Base-by-base conservation (phyloP, 2,797 vertebrate genomes). In the Schizothorax lantsangensis region DNA sequence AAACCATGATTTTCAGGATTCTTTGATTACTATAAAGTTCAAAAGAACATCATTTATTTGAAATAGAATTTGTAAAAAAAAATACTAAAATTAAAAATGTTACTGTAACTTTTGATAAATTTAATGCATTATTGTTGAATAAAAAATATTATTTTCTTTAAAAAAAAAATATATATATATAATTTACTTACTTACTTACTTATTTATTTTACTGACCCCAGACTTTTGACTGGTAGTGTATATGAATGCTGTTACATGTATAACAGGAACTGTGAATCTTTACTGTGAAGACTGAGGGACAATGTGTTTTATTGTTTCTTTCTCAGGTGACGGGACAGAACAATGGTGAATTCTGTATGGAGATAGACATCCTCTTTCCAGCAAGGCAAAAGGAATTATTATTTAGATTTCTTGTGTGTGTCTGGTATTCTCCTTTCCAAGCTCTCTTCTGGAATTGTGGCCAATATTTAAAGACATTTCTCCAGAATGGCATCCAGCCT, bases 401-500 rank as follows among this genome's bases (percentile, higher is more conserved):
- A 10, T 40, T 62, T 78, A 17, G 1, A 49, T 5, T 49, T 47
- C 1, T 49, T 68, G 8, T 40, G 23, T 36, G 40, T 86, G 90
- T 91, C 90, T 86, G 78, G 91, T 91, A 43, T 81, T 2, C 59
- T 84, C 30, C 5, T 75, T 14, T 40, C 30, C 9, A 40, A 36
- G 15, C 8, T 21, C 10, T 45, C 15, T 57, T 85, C 23, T 66
- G 79, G 80, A 89, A 62, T 69, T 81, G 71, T 77, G 6, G 8
- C 54, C 83, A 5, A 54, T 88, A 68, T 33, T 26, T 71, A 79
- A 62, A 88, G 75, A 62, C 87, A 81, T 89, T 90, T 88, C 86
- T 81, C 40, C 2, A 84, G 84, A 40, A 97, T 97, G 96, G 95
- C 96, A 19, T 96, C 96, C 68, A 97, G 96, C 88, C 95, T 97